phyloP scores from a whole-genome alignment of 2,888 invertebrate genomes.

The Eupithecia inturbata region DNA sequence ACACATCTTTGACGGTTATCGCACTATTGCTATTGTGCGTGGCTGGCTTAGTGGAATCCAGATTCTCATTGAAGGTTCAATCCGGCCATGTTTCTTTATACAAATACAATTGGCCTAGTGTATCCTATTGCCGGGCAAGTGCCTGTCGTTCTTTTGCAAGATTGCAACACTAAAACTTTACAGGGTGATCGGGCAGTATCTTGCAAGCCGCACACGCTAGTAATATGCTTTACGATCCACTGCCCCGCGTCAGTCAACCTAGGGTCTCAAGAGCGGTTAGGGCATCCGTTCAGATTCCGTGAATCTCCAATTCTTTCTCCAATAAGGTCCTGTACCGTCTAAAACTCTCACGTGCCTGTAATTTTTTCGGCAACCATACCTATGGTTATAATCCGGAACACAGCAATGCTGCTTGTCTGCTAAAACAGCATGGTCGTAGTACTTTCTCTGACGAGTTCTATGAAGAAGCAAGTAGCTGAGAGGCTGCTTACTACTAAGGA shows the following conservation, averaged over 20 bases:
- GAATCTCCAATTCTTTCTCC: too few relatives aligned
- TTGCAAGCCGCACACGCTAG: neutral
- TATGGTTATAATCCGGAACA: neutral
- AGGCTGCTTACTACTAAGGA: neutral
- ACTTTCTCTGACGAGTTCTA: neutral
- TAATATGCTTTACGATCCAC: neutral
- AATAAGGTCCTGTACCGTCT: too few relatives aligned
- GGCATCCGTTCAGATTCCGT: too few relatives aligned
- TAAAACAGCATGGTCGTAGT: neutral
- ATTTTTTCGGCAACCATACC: too few relatives aligned
- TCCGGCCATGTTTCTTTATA: neutral
- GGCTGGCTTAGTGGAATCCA: neutral
- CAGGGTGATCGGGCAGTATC: neutral
- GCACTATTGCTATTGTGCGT: neutral
- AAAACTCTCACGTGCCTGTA: too few relatives aligned
- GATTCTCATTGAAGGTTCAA: constrained; percentile 1
- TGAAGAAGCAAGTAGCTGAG: neutral
- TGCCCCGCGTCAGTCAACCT: neutral
- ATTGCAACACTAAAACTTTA: neutral
- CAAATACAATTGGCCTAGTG: neutral
- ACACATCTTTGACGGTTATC: neutral
- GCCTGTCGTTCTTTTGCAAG: neutral
- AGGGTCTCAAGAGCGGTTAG: neutral
- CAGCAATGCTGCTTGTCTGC: neutral
- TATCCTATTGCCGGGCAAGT: neutral